These are phyloP conservation scores for Sminthopsis crassicaudata DNA, from an alignment of 2,113 vertebrate species.

Conservation along the genomic window DNA sequence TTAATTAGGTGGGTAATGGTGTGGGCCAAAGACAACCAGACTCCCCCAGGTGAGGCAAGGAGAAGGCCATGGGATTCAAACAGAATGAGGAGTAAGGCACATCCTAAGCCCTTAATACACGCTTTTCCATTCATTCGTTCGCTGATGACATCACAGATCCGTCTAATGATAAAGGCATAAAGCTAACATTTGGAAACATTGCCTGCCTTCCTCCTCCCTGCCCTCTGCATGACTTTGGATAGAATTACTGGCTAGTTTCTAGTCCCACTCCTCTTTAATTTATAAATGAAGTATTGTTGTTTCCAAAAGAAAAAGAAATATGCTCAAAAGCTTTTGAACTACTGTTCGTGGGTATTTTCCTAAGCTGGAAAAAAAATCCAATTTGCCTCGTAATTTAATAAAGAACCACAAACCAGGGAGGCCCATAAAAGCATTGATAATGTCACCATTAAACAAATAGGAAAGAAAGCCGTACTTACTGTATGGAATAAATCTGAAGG, in stretches of 20 bases:
- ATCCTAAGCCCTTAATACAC: not conserved
- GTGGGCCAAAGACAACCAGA: not conserved
- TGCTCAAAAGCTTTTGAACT: not conserved
- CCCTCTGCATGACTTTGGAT: not conserved
- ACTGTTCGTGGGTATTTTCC: not conserved
- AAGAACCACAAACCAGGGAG: conserved; percentile 28
- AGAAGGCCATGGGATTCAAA: not conserved
- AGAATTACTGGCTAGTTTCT: not conserved
- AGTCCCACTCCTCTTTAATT: not conserved
- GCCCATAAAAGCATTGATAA: conserved; percentile 33
- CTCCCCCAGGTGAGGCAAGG: not conserved
- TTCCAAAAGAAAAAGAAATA: conserved; percentile 33
- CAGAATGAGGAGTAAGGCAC: not conserved
- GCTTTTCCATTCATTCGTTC: not conserved
- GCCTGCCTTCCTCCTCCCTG: not conserved
- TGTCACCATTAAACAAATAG: conserved; percentile 21
- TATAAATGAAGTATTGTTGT: conserved; percentile 1
- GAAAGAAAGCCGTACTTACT: not conserved
- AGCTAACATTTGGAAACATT: not conserved
- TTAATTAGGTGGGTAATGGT: not conserved
- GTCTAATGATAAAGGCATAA: not conserved
- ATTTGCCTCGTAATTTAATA: conserved; percentile 17
- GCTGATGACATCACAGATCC: not conserved
- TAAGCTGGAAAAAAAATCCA: not conserved
- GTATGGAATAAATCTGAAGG: conserved; percentile 20